phyloP scores from a whole-genome alignment of 2,113 vertebrate species.

The Acrocephalus kingi region DNA sequence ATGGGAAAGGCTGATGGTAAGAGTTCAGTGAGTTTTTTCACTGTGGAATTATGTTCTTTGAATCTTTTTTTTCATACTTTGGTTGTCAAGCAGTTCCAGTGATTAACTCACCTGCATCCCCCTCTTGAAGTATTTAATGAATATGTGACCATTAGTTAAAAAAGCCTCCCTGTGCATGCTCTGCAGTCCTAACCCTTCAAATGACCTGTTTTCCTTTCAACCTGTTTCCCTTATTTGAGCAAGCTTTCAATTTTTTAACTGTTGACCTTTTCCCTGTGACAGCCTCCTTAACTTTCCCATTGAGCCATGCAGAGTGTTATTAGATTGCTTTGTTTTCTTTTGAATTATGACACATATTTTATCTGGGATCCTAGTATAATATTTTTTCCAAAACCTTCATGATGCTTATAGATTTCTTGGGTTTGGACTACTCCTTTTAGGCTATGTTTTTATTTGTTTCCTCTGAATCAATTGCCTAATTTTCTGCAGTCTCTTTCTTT shows the following conservation, averaged over 20 bases:
- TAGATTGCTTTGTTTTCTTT: conserved; percentile 12
- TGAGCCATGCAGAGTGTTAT: background rate
- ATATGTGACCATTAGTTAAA: background rate
- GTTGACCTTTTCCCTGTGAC: background rate
- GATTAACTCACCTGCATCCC: background rate
- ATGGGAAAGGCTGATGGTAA: background rate
- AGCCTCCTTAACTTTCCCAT: background rate
- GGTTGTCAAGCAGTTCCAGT: background rate
- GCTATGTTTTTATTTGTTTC: background rate
- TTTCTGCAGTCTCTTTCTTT: background rate
- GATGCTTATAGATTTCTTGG: background rate
- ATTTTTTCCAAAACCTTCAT: background rate
- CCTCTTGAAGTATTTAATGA: background rate
- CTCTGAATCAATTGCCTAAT: background rate
- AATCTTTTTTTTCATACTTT: background rate
- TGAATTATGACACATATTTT: background rate
- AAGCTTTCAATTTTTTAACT: conserved; percentile 1
- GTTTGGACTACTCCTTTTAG: background rate
- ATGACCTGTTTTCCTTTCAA: background rate
- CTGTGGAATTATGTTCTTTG: background rate
- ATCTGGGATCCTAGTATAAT: background rate
- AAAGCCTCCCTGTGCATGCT: rapidly evolving
- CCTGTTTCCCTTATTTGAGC: background rate
- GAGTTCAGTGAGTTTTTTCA: background rate
- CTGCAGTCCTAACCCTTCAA: background rate